Evolutionary conservation across 1,140 invertebrate genomes (phyloP).

Genomic region (Drosophila equinoxialis): DNA sequence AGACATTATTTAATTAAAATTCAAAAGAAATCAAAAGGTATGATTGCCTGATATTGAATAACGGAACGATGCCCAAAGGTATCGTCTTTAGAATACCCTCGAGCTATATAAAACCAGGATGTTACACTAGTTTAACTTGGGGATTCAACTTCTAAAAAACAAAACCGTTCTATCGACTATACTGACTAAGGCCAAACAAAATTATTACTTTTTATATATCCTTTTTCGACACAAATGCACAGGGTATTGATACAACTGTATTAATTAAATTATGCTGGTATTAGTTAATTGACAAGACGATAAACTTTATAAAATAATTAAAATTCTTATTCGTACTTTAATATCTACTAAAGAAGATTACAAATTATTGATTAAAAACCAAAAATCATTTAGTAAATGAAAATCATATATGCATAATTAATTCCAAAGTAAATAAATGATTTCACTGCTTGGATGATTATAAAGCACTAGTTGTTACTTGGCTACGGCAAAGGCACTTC

Average conservation of each 20-base stretch:
- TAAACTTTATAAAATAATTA: not conserved
- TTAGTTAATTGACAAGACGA: not conserved
- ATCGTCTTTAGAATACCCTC: not conserved
- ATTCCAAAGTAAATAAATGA: not conserved
- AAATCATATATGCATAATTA: not conserved
- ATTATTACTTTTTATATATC: too few relatives aligned
- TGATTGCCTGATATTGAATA: not conserved
- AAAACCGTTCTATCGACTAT: too few relatives aligned
- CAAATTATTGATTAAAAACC: not conserved
- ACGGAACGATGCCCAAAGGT: not conserved
- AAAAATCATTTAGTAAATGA: not conserved
- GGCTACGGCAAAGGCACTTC: not conserved
- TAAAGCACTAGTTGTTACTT: not conserved
- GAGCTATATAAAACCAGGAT: too few relatives aligned
- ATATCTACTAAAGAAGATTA: not conserved
- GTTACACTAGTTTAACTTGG: too few relatives aligned
- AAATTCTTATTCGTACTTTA: not conserved
- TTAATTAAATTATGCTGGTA: conserved; percentile 12
- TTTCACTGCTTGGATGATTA: not conserved
- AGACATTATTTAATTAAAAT: conserved; percentile 2
- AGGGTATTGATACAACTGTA: not conserved
- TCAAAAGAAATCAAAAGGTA: not conserved
- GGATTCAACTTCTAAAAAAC: not conserved
- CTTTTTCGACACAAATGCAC: too few relatives aligned
- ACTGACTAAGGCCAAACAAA: too few relatives aligned